These are phyloP conservation scores for Drosophila suboccidentalis DNA, from an alignment of 2,888 invertebrate genomes.

Conservation along the genomic window DNA sequence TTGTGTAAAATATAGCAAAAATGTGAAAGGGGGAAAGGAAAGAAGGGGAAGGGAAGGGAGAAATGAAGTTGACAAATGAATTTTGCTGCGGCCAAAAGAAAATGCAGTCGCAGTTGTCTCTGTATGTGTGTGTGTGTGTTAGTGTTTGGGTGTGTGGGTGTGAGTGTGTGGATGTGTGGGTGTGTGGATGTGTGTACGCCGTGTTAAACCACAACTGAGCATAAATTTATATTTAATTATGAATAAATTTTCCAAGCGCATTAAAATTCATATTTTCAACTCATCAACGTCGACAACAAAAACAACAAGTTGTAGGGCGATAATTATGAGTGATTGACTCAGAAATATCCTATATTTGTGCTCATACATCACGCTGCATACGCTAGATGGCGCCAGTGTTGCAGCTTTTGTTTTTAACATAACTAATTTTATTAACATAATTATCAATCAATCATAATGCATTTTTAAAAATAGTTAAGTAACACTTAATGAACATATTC, in stretches of 20 bases:
- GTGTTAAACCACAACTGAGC: constrained; percentile 77
- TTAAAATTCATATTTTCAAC: constrained; percentile 74
- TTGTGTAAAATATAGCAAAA: constrained; percentile 17
- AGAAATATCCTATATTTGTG: neutral
- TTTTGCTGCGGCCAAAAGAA: constrained; percentile 33
- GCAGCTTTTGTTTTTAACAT: neutral
- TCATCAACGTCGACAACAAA: constrained; percentile 55
- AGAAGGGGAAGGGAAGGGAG: neutral
- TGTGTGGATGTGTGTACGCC: constrained; percentile 27
- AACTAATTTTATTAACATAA: neutral
- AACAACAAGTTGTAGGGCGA: constrained; percentile 4
- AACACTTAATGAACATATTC: neutral
- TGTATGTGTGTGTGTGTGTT: constrained; percentile 1
- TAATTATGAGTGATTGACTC: neutral
- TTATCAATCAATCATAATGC: neutral
- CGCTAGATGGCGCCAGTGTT: neutral
- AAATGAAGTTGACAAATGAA: constrained; percentile 41
- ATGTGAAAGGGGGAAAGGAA: neutral
- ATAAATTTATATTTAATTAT: constrained; percentile 82
- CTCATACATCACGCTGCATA: no score
- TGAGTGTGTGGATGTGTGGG: constrained; percentile 3
- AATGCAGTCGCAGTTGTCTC: constrained; percentile 27
- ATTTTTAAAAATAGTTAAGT: neutral
- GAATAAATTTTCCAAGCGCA: constrained; percentile 78
- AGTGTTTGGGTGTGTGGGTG: neutral